Conservation (phyloP, 53 echinoderm and acorn worm species). For the Crossaster papposus region DNA sequence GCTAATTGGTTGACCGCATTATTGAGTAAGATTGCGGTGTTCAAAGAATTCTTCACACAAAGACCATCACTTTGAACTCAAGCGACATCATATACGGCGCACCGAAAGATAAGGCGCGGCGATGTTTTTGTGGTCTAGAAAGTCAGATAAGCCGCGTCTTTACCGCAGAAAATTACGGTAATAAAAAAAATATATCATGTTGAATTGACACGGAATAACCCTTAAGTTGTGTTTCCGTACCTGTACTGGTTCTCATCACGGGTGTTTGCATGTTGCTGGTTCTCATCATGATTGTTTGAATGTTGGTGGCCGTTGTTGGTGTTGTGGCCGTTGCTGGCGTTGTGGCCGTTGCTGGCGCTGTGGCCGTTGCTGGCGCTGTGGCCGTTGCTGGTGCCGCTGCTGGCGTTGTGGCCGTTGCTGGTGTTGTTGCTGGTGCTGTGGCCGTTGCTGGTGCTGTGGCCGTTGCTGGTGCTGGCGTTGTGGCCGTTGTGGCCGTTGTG, state of each 20-base stretch:
- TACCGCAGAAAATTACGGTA: too few relatives aligned
- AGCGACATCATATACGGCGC: too few relatives aligned
- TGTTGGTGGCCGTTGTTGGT: neutral
- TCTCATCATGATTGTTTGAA: neutral
- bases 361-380: slow-evolving; percentile 16
- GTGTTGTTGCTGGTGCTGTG: neutral
- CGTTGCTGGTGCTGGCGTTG: neutral
- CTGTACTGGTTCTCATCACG: slow-evolving; percentile 26
- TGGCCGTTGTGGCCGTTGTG: slow-evolving; percentile 20
- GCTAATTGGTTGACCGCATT: too few relatives aligned
- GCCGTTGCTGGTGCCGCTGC: neutral
- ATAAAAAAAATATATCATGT: too few relatives aligned
- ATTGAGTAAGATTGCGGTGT: too few relatives aligned
- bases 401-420: slow-evolving; percentile 20
- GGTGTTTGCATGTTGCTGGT: neutral
- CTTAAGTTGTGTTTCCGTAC: neutral
- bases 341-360: slow-evolving; percentile 22
- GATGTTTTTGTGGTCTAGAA: too few relatives aligned
- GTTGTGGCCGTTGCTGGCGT: slow-evolving; percentile 7
- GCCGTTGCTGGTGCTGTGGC: neutral
- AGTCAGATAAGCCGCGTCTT: too few relatives aligned
- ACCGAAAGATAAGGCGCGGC: too few relatives aligned
- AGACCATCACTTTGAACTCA: too few relatives aligned
- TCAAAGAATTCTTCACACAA: too few relatives aligned
- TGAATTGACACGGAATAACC: too few relatives aligned